Base-by-base conservation (phyloP, 2,113 vertebrate species). In the Tychaedon coryphoeus region DNA sequence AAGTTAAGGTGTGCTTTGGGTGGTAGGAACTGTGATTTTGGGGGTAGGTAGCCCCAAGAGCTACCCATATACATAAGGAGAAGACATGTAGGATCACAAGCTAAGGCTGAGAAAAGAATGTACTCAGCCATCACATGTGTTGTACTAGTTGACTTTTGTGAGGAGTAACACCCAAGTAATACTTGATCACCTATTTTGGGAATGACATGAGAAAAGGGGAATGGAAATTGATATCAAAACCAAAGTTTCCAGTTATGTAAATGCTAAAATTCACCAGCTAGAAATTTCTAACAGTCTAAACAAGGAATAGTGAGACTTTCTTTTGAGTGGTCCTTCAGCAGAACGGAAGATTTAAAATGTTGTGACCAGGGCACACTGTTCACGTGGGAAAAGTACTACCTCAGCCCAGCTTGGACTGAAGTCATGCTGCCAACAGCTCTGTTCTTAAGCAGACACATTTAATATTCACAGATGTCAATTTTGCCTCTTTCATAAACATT, bases 401-500 rank as follows among this genome's bases (percentile, higher is more conserved):
- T 61, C 77, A 62, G 56, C 29, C 45, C 54, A 88, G 34, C 62
- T 50, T 57, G 34, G 61, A 75, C 76, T 51, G 58, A 84, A 54
- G 20, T 72, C 43, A 23, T 43, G 28, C 33, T 82, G 62, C 40
- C 77, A 93, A 67, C 36, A 86, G 50, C 16, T 69, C 77, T 2
- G 2, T 22, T 86, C 62, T 70, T 76, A 48, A 73, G 43, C 57
- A 90, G 54, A 76, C 45, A 86, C 5, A 2, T 62, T 77, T 90
- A 72, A 81, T 70, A 60, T 57, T 65, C 75, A 64, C 25, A 66
- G 34, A 69, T 84, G 40, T 64, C 84, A 79, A 40, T 86, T 84
- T 69, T 28, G 38, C 40, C 58, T 92, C 69, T 83, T 93, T 86
- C 67, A 94, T 43, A 91, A 95, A 71, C 57, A 93, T 71, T 69